Evolutionary conservation across 1,140 invertebrate species (phyloP), one percentile per base, ranked within the genome.

Genomic region (Neodiprion pinetum): DNA sequence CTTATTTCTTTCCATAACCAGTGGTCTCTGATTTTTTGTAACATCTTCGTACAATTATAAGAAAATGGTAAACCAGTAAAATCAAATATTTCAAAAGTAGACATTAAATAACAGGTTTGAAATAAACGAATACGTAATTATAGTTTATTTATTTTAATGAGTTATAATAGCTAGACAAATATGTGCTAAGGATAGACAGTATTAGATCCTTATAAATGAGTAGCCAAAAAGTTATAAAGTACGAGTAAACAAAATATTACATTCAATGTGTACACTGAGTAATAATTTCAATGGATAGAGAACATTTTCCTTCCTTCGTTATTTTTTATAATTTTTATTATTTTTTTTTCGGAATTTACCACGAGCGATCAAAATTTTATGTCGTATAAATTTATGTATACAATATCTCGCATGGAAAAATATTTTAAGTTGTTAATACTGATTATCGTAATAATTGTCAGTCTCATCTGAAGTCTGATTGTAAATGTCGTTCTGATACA

Each of bases 141-240:
- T 86, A 80, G 83, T 83, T 83, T 82, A 77, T 86, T 84, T 84
- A 84, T 61, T 14, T 86, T 85, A 82, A 82, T 84, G 83, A 80
- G 81, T 78, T 81, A 82, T 85, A 84, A 86, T 86, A 84, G 79
- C 82, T 86, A 85, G 84, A 88, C 82, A 85, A 85, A 86, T 83
- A 85, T 83, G 85, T 87, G 86, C 83, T 83, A 85, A 83, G 79
- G 80, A 86, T 79, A 82, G 78, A 79, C 80, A 77, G 79, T 40
- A 40, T 82, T 81, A 78, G 78, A 79, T 86, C 82, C 83, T 83
- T 79, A 84, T 81, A 81, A 61, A 17, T 61, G 11, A 61, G 28
- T 40, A 79, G 78, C 79, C 77, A 78, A 83, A 83, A 82, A 81
- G 78, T 79, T 76, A 72, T 80, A 80, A 67, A 79, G 78, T 76